Base-by-base conservation (phyloP, 2,797 vertebrate species). In the Darevskia mixta region DNA sequence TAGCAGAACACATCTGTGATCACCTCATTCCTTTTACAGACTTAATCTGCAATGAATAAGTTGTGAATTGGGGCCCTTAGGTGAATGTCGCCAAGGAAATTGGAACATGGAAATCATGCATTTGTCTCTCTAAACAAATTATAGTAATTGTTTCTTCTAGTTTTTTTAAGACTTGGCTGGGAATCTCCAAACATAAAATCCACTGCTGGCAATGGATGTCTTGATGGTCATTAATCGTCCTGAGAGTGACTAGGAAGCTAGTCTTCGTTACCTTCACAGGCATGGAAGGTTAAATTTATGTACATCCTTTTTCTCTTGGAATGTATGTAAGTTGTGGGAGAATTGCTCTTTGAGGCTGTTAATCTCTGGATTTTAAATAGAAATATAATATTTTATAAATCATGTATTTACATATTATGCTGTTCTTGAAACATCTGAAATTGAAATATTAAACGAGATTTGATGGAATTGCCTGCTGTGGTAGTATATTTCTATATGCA, bases 131-230 rank as follows among this genome's bases (percentile, higher is more conserved):
- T 92, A 94, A 64, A 92, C 49, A 87, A 92, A 83, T 8, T 82
- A 91, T 85, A 38, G 88, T 86, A 25, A 89, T 86, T 92, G 82
- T 43, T 87, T 89, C 89, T 85, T 87, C 83, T 41, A n/a, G 64
- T 90, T 93, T 94, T 75, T 43, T 92, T 93, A 67, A 49, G 85
- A 79, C 89, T 64, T 90, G 86, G 86, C 90, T 91, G 88, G 91
- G 92, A 94, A 64, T 93, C 49, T 93, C 80, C 89, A 82, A 91
- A 72, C 82, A 78, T 49, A 29, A 92, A 87, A 92, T 94, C 92
- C 88, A 75, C 89, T 95, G 92, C 95, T 95, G 94, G 91, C 95
- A 94, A 95, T 94, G 95, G 94, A 92, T 92, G 2, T 84, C 73
- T 7, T 67, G 85, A 88, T 89, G 79, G n/a, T 69, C 55, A 71